Base-by-base conservation (phyloP, 2,113 vertebrate genomes). In the Hirundichthys speculiger region DNA sequence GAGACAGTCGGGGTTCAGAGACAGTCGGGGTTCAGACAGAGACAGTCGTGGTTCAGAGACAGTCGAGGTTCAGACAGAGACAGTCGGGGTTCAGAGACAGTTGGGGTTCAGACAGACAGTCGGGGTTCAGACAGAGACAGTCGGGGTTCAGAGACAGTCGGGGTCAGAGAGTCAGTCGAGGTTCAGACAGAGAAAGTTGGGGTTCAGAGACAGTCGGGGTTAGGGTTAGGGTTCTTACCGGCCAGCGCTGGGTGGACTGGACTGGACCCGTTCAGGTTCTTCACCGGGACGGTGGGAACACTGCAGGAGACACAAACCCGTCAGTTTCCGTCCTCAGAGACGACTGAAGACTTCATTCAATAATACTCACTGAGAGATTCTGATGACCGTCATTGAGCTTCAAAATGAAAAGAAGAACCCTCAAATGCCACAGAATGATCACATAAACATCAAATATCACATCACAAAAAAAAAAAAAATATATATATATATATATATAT, bases 221-320 rank as follows among this genome's bases (percentile, higher is more conserved):
- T 15, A 41, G 4, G 2, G 8, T 4, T 9, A 14, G 50, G 39
- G 22, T 38, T 60, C 83, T 90, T 88, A 97, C 96, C 96, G 41
- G 96, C 96, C 78, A 98, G 88, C 0, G 96, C 96, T 1, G 96
- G 96, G 62, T 95, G 96, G 47, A 98, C 94, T 0, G 96, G 95
- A 65, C 96, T 97, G 75, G 95, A 95, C 66, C 95, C 94, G 1
- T 94, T 96, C 14, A 98, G 93, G 83, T 97, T 98, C 87, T 98
- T 98, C 86, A 98, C 96, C 0, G 96, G 96, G 49, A 98, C 95
- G 0, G 96, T 97, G 39, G 96, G 96, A 39, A 98, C 95, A 38
- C 96, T 93, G 88, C 42, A 72, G 80, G 10, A 63, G 13, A 79
- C 8, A 79, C 4, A 67, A 20, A 63, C 2, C 0, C 0, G 53